A percentile compares a stretch with the other conserved stretches of the same genome.
Conservation (phyloP, 2,797 vertebrate genomes). For the Hippocampus kuda region DNA sequence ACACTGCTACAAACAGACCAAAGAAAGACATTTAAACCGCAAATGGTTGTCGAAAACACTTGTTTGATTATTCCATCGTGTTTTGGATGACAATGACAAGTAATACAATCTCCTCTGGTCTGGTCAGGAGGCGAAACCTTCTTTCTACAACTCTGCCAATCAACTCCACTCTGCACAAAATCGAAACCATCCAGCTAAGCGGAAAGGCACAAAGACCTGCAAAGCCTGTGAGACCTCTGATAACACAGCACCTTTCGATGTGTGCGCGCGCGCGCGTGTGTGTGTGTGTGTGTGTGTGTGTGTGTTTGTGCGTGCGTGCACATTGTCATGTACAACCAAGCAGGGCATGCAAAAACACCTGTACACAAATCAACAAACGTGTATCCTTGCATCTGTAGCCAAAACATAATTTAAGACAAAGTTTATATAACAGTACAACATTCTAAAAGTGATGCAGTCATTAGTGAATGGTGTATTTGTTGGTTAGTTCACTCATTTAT, state of each 20-base stretch:
- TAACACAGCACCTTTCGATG: conserved; percentile 38
- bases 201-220: conserved; percentile 48
- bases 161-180: conserved; percentile 21
- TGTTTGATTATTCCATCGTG: not conserved
- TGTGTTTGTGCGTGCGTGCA: conserved; percentile 1
- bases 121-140: conserved; percentile 35
- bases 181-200: conserved; percentile 50
- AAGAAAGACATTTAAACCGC: not conserved
- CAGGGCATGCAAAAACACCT: conserved; percentile 9
- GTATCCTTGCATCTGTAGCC: not conserved
- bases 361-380: conserved; percentile 14
- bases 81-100: not conserved
- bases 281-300: conserved; percentile 16
- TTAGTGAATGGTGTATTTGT: too few species aligned
- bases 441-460: too few species aligned
- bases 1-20: not conserved
- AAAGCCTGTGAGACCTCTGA: conserved; percentile 55
- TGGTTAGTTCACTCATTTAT: too few species aligned
- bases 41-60: not conserved
- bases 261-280: too few species aligned
- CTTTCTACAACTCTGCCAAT: conserved; percentile 41
- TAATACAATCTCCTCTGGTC: conserved; percentile 14
- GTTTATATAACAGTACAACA: conserved; percentile 4
- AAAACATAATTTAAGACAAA: not conserved
- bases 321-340: conserved; percentile 33